Conservation (phyloP, 2,888 invertebrate species). For the Litoditis marina region DNA sequence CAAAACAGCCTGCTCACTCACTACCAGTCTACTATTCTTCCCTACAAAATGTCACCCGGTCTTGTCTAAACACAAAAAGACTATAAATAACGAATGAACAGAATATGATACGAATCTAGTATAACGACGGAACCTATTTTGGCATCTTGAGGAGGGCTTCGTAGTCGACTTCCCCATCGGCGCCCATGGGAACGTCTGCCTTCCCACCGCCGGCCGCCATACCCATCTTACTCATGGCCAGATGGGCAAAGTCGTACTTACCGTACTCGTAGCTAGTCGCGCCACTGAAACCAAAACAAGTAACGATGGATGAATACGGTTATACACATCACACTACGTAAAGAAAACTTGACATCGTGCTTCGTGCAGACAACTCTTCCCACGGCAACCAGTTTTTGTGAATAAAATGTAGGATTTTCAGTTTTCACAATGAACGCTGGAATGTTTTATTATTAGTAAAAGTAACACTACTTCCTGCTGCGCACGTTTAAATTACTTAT, state of each 20-base stretch:
- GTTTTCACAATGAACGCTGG: too few relatives aligned
- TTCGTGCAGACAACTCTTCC: too few relatives aligned
- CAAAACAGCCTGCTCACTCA: too few relatives aligned
- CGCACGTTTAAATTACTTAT: conserved; percentile 5
- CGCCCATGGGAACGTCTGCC: conserved; percentile 45
- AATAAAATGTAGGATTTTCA: too few relatives aligned
- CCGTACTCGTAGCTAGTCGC: conserved; percentile 54
- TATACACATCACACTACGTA: too few relatives aligned
- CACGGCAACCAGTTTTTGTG: too few relatives aligned
- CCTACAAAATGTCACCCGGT: too few relatives aligned
- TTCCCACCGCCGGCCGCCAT: conserved; percentile 18
- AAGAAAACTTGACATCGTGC: too few relatives aligned
- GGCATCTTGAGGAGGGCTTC: conserved; percentile 59
- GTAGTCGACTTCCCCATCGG: conserved; percentile 59
- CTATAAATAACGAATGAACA: conserved; percentile 8
- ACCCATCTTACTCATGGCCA: conserved; percentile 56
- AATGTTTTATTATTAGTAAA: too few relatives aligned
- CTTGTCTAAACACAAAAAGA: conserved; percentile 1
- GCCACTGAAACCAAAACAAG: conserved; percentile 52
- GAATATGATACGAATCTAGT: conserved; percentile 4
- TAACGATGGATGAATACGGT: too few relatives aligned
- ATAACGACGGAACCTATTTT: conserved; percentile 33
- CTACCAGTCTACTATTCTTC: too few relatives aligned
- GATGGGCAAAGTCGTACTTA: conserved; percentile 56
- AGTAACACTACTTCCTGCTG: too few relatives aligned